Conservation (phyloP, 2,888 invertebrate species). For the Tachina lurida region DNA sequence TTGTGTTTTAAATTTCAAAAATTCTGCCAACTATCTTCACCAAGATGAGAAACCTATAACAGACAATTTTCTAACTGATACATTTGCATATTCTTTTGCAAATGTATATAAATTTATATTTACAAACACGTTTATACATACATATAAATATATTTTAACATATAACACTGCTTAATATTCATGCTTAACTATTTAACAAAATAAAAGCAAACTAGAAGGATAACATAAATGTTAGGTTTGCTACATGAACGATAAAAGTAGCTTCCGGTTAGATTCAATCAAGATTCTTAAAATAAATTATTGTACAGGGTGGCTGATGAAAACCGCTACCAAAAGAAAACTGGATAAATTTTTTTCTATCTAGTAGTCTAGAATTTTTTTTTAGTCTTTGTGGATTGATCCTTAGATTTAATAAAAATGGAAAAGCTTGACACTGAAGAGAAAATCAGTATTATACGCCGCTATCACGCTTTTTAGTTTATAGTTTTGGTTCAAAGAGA, state of each 20-base stretch:
- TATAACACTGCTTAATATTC: constrained; percentile 32
- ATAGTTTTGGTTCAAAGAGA: too few species aligned
- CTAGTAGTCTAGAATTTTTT: too few species aligned
- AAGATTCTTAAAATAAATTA: too few species aligned
- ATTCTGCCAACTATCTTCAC: not conserved
- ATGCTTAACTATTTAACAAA: constrained; percentile 27
- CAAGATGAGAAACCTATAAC: not conserved
- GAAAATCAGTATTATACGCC: too few species aligned
- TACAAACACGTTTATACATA: not conserved
- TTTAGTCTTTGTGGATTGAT: too few species aligned
- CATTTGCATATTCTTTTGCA: not conserved
- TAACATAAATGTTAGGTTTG: not conserved
- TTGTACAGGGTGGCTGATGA: too few species aligned
- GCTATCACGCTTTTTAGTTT: too few species aligned
- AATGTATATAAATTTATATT: not conserved
- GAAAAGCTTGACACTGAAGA: too few species aligned
- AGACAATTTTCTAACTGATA: not conserved
- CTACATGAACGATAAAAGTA: not conserved
- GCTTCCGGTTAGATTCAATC: too few species aligned
- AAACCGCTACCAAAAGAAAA: too few species aligned
- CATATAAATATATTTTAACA: not conserved
- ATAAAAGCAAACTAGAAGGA: not conserved
- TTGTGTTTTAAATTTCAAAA: not conserved
- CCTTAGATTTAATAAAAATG: too few species aligned
- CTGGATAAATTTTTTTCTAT: too few species aligned